Conservation (phyloP, 1,140 invertebrate species). For the Drosophila guanche region DNA sequence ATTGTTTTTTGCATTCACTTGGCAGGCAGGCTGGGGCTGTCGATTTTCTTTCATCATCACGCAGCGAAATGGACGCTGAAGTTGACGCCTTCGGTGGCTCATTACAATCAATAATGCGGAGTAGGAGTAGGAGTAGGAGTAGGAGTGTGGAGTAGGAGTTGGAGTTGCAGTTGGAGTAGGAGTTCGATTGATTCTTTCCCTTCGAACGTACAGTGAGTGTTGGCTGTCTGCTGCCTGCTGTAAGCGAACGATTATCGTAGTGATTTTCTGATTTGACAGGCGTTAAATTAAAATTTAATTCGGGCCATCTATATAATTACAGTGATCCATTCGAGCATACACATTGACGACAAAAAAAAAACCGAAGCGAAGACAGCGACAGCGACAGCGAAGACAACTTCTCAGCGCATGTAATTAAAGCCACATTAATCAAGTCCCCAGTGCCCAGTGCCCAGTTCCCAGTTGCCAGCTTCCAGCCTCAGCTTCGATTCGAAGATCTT, state of each 20-base stretch:
- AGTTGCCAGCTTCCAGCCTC: constrained; percentile 11
- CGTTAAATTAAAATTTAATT: constrained; percentile 83
- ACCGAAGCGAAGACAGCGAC: constrained; percentile 40
- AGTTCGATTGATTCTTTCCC: constrained; percentile 72
- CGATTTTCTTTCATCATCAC: constrained; percentile 43
- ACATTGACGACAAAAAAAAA: constrained; percentile 67
- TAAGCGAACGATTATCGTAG: constrained; percentile 80
- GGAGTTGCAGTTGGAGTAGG: constrained; percentile 11
- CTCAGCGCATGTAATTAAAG: constrained; percentile 80
- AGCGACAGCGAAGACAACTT: constrained; percentile 38
- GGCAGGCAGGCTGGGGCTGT: constrained; percentile 9
- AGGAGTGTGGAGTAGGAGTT: too few species aligned
- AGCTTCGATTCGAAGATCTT: constrained; percentile 2
- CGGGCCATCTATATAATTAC: constrained; percentile 82
- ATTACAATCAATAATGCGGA: constrained; percentile 72
- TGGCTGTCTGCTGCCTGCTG: constrained; percentile 18
- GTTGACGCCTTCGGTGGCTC: constrained; percentile 80
- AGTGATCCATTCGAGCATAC: constrained; percentile 80
- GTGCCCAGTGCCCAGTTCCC: constrained; percentile 1
- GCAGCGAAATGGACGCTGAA: constrained; percentile 45
- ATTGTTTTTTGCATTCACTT: constrained; percentile 65
- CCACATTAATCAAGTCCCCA: constrained; percentile 73
- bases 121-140: too few species aligned
- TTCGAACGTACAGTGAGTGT: constrained; percentile 4
- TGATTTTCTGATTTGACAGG: constrained; percentile 81